A percentile compares a stretch with the other conserved stretches of the same genome.
Evolutionary conservation across 2,797 vertebrate genomes (phyloP).

Genomic region (Megaceryle alcyon): DNA sequence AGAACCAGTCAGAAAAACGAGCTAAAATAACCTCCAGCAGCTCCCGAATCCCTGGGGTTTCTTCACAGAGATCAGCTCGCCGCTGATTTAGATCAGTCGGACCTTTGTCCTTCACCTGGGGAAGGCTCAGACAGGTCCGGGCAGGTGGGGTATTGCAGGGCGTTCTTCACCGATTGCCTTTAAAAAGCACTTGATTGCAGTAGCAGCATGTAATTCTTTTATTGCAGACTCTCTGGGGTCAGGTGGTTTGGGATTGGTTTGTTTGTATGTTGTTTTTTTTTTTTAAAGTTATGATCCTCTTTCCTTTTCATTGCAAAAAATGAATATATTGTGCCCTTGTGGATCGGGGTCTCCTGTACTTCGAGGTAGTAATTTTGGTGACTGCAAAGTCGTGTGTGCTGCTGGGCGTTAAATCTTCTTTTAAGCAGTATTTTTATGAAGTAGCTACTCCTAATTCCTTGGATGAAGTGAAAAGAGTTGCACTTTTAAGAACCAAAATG

Average conservation of each 20-base stretch:
- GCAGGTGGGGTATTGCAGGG: rapidly evolving
- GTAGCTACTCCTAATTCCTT: not conserved
- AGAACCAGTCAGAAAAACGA: no score
- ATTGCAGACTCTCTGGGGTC: rapidly evolving
- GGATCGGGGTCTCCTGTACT: rapidly evolving
- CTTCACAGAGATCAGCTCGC: rapidly evolving
- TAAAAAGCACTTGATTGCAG: no score
- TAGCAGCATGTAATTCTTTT: rapidly evolving
- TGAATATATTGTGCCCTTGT: rapidly evolving
- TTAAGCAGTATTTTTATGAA: not conserved
- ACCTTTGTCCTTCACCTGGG: not conserved
- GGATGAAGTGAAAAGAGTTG: not conserved
- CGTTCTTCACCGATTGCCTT: rapidly evolving
- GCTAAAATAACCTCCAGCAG: rapidly evolving
- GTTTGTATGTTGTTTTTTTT: rapidly evolving
- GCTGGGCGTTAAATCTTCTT: not conserved
- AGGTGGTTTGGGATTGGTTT: not conserved
- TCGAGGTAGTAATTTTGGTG: not conserved
- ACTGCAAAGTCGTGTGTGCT: not conserved
- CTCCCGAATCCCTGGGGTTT: rapidly evolving
- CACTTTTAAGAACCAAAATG: not conserved
- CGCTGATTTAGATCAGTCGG: rapidly evolving
- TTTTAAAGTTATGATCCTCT: rapidly evolving
- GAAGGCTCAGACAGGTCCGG: rapidly evolving
- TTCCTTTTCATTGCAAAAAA: not conserved